A percentile compares a stretch with the other conserved stretches of the same genome.
phyloP scores from a whole-genome alignment of 2,113 vertebrate species.

The Phocoena sinus region DNA sequence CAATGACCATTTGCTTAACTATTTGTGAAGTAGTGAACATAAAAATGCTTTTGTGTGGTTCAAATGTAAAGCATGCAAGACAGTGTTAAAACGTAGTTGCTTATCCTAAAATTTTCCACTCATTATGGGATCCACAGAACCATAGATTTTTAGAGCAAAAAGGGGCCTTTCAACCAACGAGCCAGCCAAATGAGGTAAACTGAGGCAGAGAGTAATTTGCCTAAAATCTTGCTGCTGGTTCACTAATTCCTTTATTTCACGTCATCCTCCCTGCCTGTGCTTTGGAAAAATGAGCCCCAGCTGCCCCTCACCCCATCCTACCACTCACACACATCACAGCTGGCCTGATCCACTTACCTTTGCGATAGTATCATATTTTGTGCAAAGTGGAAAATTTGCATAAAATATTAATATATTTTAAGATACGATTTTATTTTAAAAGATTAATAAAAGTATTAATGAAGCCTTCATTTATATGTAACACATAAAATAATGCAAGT shows the following conservation, averaged over 20 bases:
- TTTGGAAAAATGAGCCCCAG: background rate
- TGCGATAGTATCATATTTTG: background rate
- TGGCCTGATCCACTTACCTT: background rate
- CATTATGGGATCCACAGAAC: background rate
- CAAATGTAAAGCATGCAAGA: background rate
- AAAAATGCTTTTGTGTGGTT: background rate
- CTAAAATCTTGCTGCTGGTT: background rate
- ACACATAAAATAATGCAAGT: background rate
- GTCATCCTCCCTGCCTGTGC: background rate
- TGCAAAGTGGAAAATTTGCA: background rate
- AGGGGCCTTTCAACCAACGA: background rate
- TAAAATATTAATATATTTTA: background rate
- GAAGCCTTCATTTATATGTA: background rate
- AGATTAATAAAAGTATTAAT: background rate
- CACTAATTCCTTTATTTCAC: background rate
- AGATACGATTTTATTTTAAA: background rate
- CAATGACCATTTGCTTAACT: background rate
- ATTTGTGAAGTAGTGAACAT: background rate
- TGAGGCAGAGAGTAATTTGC: background rate
- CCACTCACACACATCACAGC: background rate
- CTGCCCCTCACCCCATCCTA: background rate
- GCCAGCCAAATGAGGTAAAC: background rate
- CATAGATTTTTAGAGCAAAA: background rate
- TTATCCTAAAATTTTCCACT: background rate
- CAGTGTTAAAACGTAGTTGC: too few relatives aligned